Evolutionary conservation across 2,888 invertebrate genomes (phyloP).

Genomic region (Embidobia sp.): DNA sequence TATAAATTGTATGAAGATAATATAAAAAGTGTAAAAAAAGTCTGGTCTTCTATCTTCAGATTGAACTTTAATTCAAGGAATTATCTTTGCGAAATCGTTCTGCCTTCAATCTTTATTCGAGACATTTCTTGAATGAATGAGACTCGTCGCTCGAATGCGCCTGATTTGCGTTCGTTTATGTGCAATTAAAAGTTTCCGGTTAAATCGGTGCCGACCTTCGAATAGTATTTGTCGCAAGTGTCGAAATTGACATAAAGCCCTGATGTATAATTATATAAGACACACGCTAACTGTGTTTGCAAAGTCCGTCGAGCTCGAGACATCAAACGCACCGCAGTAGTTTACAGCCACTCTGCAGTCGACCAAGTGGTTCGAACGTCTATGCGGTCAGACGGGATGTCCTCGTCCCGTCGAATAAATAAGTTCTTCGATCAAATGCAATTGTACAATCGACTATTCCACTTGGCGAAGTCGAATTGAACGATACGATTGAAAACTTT

Average conservation of each 20-base stretch:
- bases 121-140: too few species aligned
- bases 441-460: background rate
- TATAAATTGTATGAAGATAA: too few species aligned
- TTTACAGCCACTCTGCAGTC: constrained; percentile 42
- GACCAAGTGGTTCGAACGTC: constrained; percentile 40
- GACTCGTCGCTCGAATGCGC: too few species aligned
- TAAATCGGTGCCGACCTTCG: constrained; percentile 1
- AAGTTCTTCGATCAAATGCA: constrained; percentile 31
- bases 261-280: constrained; percentile 52
- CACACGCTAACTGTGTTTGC: constrained; percentile 51
- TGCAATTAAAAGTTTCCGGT: constrained; percentile 32
- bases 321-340: constrained; percentile 56
- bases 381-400: constrained; percentile 46
- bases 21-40: too few species aligned
- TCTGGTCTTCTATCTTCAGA: too few species aligned
- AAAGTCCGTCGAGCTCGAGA: constrained; percentile 45
- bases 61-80: too few species aligned
- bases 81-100: too few species aligned
- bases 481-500: too few species aligned
- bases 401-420: constrained; percentile 32
- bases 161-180: constrained; percentile 1
- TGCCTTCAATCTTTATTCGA: too few species aligned
- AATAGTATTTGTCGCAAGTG: constrained; percentile 33
- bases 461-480: too few species aligned
- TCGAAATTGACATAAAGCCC: constrained; percentile 58